These are phyloP conservation scores for Herminia tarsipennalis DNA, from an alignment of 2,888 invertebrate species.

Conservation along the genomic window DNA sequence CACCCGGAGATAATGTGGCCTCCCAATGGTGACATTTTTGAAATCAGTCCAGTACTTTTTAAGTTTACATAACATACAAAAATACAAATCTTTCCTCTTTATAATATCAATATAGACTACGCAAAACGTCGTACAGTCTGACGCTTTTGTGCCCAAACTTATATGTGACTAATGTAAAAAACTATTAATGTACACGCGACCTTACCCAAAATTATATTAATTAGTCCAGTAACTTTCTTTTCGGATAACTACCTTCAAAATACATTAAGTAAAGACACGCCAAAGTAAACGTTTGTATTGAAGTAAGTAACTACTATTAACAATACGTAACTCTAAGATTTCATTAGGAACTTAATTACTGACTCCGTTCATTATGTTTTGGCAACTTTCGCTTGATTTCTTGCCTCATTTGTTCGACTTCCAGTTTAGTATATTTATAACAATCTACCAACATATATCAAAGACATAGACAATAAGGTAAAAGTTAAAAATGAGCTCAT, in stretches of 20 bases:
- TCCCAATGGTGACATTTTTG: too few species aligned
- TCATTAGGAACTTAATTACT: slow-evolving; percentile 12
- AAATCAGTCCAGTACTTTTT: too few species aligned
- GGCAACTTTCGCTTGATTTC: slow-evolving; percentile 8
- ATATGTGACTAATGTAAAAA: too few species aligned
- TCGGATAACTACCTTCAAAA: too few species aligned
- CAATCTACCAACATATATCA: neutral
- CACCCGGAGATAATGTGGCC: too few species aligned
- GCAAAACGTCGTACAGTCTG: neutral
- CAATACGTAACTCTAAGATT: slow-evolving; percentile 12
- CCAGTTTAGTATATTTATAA: too few species aligned
- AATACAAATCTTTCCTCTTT: too few species aligned
- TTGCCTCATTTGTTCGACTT: neutral
- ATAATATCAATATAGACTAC: too few species aligned
- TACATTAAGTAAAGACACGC: neutral
- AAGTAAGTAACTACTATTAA: slow-evolving; percentile 5
- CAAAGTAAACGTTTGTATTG: slow-evolving; percentile 8
- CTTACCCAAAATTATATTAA: neutral
- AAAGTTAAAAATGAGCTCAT: too few species aligned
- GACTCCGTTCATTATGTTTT: slow-evolving; percentile 2
- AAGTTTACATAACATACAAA: too few species aligned
- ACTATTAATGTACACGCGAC: neutral
- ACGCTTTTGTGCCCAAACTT: neutral
- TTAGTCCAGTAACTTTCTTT: neutral
- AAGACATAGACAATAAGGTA: neutral